Conservation (phyloP, 1,140 invertebrate genomes). For the Idris sp. region DNA sequence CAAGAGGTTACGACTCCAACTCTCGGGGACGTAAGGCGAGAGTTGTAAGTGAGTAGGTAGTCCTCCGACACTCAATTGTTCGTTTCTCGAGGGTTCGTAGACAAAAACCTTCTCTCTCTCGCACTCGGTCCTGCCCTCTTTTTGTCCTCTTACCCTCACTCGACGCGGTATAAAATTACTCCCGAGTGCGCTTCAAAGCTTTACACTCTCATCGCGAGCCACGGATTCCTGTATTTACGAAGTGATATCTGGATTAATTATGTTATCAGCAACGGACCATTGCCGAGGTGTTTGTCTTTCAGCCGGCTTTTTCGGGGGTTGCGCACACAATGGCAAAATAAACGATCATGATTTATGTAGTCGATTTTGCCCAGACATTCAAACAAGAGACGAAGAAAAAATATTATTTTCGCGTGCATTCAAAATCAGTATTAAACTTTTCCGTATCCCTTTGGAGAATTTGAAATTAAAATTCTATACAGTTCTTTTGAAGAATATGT, state of each 20-base stretch:
- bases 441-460: too few species aligned
- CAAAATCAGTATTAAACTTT: neutral
- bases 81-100: conserved; percentile 67
- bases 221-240: conserved; percentile 56
- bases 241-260: conserved; percentile 60
- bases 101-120: conserved; percentile 62
- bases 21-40: conserved; percentile 61
- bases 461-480: too few species aligned
- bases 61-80: conserved; percentile 65
- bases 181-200: conserved; percentile 58
- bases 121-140: conserved; percentile 56
- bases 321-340: conserved; percentile 45
- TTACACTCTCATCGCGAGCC: conserved; percentile 41
- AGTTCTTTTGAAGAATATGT: too few species aligned
- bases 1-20: conserved; percentile 68
- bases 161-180: conserved; percentile 61
- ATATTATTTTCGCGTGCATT: too few species aligned
- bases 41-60: conserved; percentile 68
- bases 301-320: conserved; percentile 14
- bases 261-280: conserved; percentile 37
- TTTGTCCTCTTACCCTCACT: conserved; percentile 62
- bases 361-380: conserved; percentile 35
- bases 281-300: conserved; percentile 42
- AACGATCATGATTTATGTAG: conserved; percentile 43
- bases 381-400: conserved; percentile 10